Base-by-base conservation (phyloP, 2,113 vertebrate species). In the Bucco capensis region DNA sequence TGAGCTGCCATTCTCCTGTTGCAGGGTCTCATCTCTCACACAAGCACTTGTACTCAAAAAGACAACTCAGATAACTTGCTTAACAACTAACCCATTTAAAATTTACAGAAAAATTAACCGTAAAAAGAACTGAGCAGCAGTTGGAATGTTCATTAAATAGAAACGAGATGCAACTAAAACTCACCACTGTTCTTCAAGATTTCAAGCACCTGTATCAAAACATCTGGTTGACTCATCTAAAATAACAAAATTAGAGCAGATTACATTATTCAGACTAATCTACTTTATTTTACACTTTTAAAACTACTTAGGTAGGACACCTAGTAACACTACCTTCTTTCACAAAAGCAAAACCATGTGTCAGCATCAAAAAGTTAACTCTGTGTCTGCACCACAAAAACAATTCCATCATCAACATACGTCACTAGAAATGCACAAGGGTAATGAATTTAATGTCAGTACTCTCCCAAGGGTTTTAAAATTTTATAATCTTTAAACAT, bases 161-260 rank as follows among this genome's bases (percentile, higher is more conserved):
- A 76, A 86, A 86, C 12, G 7, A 79, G 23, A 67, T 50, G 37
- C 28, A 92, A 93, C 96, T 65, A 28, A 80, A 95, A 98, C 98
- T 98, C 86, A 99, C 99, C 65, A 54, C 97, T 98, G 87, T 98
- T 99, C 97, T 98, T 99, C 81, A 99, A 96, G 96, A 99, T 99
- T 93, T 99, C 98, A 97, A 99, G 98, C 73, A 99, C 99, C 94
- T 99, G 98, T 95, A 99, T 99, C 88, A 99, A 94, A 94, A 99
- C 99, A 96, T 99, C 99, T 65, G 99, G 99, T 71, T 99, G 99
- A 83, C 97, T 99, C 98, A 99, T 99, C 99, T 99, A 95, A 93
- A 97, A 79, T 4, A 67, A 94, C 23, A 89, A 93, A 95, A 95
- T 89, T 19, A 90, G 44, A 71, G 83, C 9, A 94, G 25, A 56